phyloP scores from a whole-genome alignment of 2,797 vertebrate genomes.

The Hafferia zeledoni region DNA sequence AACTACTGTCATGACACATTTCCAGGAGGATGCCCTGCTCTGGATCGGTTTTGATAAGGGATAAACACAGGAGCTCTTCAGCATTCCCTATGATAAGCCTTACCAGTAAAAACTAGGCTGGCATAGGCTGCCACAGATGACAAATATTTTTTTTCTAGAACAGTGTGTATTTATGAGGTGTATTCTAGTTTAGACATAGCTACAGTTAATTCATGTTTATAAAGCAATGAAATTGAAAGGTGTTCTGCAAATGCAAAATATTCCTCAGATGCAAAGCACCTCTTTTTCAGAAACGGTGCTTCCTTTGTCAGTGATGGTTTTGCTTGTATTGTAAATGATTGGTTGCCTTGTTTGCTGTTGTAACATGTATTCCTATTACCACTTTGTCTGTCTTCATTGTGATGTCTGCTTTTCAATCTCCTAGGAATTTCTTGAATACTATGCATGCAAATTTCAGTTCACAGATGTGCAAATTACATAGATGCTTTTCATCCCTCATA shows the following conservation, averaged over 20 bases:
- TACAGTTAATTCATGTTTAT: constrained; percentile 25
- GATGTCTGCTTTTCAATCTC: constrained; percentile 39
- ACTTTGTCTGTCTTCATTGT: constrained; percentile 11
- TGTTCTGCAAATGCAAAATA: constrained; percentile 41
- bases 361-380: constrained; percentile 27
- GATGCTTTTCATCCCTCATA: constrained; percentile 9
- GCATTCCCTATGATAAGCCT: background rate
- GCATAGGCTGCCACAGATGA: background rate
- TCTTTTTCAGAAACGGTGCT: background rate
- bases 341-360: constrained; percentile 43
- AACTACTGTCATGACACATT: background rate
- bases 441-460: constrained; percentile 54
- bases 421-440: constrained; percentile 51
- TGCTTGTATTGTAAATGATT: constrained; percentile 40
- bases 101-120: background rate
- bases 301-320: constrained; percentile 4
- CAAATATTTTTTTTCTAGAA: background rate
- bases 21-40: background rate
- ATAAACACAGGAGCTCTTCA: background rate
- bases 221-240: constrained; percentile 24
- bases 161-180: background rate
- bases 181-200: background rate
- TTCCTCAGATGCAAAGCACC: constrained; percentile 15
- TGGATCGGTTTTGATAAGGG: background rate
- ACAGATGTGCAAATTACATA: constrained; percentile 54